phyloP scores from a whole-genome alignment of 2,888 invertebrate species.

The Lamellibrachia columna region DNA sequence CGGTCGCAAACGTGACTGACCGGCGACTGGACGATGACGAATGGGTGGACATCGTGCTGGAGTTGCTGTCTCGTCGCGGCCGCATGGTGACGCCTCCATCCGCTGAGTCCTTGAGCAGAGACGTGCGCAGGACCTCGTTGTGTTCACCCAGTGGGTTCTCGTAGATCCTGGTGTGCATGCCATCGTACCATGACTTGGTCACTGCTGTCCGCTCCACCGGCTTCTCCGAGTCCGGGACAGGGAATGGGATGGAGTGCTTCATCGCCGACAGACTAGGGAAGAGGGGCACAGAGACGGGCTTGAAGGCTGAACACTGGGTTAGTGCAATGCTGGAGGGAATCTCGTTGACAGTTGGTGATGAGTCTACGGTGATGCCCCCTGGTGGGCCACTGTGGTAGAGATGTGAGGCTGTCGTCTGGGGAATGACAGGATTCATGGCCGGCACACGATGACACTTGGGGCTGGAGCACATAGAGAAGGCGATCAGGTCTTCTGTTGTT shows the following conservation, averaged over 20 bases:
- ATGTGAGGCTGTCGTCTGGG: neutral
- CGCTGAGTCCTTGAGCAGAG: neutral
- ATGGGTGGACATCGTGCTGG: conserved; percentile 27
- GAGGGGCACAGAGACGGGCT: neutral
- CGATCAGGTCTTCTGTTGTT: conserved; percentile 33
- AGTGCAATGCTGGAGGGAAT: neutral
- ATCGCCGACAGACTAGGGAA: conserved; percentile 24
- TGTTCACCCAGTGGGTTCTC: neutral
- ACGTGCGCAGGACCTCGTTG: neutral
- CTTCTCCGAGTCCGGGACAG: neutral
- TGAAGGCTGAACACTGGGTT: neutral
- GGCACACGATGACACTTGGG: neutral
- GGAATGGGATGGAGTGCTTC: conserved; percentile 26
- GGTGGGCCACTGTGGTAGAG: neutral
- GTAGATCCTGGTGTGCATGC: neutral
- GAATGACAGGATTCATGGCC: neutral
- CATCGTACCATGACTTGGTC: conserved; percentile 24
- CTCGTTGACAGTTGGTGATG: neutral
- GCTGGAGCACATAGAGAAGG: conserved; percentile 26
- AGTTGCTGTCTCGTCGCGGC: conserved; percentile 20
- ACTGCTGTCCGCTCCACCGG: neutral
- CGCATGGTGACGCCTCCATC: conserved; percentile 4
- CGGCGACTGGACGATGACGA: conserved; percentile 25
- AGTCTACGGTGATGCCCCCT: neutral
- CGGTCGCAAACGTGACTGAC: conserved; percentile 26